Percentiles rank a stretch among this genome's conserved stretches.
Evolutionary conservation across 2,888 invertebrate species (phyloP).

Genomic region (Drosophila kambysellisi): DNA sequence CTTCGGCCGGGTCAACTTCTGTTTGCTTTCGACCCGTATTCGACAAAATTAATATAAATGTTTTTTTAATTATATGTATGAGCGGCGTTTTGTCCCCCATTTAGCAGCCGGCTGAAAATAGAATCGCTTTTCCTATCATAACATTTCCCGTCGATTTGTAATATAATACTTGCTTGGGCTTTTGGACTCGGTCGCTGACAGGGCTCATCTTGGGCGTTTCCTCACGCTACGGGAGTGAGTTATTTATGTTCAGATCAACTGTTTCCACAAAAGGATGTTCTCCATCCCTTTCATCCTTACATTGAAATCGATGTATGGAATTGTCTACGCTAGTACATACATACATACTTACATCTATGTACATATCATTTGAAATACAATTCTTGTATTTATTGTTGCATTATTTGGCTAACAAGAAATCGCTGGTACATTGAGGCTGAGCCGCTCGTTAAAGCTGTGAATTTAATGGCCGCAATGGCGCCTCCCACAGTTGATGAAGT

Average conservation of each 20-base stretch:
- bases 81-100: conserved; percentile 26
- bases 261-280: not conserved
- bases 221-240: not conserved
- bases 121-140: conserved; percentile 29
- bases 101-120: conserved; percentile 35
- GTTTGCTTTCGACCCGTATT: conserved; percentile 43
- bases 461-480: conserved; percentile 37
- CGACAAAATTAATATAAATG: conserved; percentile 68
- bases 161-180: conserved; percentile 27
- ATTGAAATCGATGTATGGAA: not conserved
- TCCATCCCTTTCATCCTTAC: not conserved
- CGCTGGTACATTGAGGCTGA: not conserved
- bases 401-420: not conserved
- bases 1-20: conserved; percentile 31
- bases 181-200: conserved; percentile 35
- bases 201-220: conserved; percentile 21
- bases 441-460: conserved; percentile 23
- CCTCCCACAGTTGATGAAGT: conserved; percentile 34
- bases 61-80: conserved; percentile 71
- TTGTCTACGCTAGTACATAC: not conserved
- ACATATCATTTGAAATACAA: conserved; percentile 3
- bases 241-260: conserved; percentile 24
- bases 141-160: conserved; percentile 29
- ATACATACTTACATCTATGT: not conserved
- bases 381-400: conserved; percentile 14